Percentiles rank a stretch among this genome's conserved stretches.
Evolutionary conservation across 2,797 vertebrate genomes (phyloP).

Genomic region (Cirrhinus molitorella): DNA sequence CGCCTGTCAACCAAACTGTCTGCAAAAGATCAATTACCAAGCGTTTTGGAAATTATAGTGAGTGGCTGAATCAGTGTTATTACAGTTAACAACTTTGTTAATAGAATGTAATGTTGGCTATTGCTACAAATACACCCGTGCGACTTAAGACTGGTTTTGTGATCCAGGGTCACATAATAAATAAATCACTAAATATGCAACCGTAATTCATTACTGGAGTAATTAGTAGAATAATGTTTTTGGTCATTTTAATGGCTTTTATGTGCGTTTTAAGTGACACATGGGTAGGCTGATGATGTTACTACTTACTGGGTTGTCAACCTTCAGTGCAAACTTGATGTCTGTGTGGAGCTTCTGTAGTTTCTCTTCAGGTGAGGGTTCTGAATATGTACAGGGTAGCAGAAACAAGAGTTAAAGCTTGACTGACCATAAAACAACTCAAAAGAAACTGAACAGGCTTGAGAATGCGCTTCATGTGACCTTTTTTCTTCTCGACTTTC

Average conservation of each 20-base stretch:
- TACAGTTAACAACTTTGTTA: too few species aligned
- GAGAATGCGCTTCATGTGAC: conserved; percentile 67
- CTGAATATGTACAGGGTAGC: conserved; percentile 70
- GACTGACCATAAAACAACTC: background rate
- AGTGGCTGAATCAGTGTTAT: background rate
- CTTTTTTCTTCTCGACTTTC: conserved; percentile 92
- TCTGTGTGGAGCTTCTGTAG: conserved; percentile 97
- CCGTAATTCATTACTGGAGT: too few species aligned
- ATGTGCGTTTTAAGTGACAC: background rate
- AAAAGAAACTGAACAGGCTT: background rate
- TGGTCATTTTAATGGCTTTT: background rate
- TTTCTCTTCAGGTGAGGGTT: conserved; percentile 90
- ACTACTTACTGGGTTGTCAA: conserved; percentile 94
- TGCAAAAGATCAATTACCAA: background rate
- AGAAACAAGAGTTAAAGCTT: background rate
- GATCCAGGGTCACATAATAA: too few species aligned
- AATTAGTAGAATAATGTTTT: background rate
- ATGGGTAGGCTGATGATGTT: background rate
- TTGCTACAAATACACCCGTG: too few species aligned
- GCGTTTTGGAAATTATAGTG: background rate
- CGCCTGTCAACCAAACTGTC: too few species aligned
- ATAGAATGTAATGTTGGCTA: too few species aligned
- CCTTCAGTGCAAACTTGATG: conserved; percentile 96
- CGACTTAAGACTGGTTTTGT: too few species aligned
- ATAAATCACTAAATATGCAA: too few species aligned